Percentiles rank a stretch among this genome's conserved stretches.
phyloP scores from a whole-genome alignment of 1,140 invertebrate genomes.

The Pseudomyrmex sp. region DNA sequence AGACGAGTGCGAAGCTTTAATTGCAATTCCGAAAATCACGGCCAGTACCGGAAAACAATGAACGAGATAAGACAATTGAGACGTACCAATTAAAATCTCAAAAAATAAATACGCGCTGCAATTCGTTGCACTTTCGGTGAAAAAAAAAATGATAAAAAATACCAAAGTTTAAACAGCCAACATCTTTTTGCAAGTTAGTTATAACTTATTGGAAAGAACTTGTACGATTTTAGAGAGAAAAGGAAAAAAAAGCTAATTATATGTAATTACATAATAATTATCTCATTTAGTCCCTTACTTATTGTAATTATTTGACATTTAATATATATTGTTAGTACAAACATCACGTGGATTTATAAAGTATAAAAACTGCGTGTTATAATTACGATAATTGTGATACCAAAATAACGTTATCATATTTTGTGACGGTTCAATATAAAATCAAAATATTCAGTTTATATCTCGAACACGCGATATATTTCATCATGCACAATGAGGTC shows the following conservation, averaged over 20 bases:
- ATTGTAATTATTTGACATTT: neutral
- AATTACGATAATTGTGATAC: neutral
- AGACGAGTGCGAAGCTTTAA: constrained; percentile 31
- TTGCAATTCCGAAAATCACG: constrained; percentile 39
- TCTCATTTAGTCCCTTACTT: neutral
- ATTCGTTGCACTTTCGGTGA: neutral
- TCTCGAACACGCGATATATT: neutral
- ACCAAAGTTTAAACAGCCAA: no score
- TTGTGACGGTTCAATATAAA: constrained; percentile 4
- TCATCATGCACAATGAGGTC: constrained; percentile 38
- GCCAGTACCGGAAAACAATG: neutral
- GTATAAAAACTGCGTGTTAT: neutral
- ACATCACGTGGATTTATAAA: neutral
- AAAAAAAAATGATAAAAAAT: neutral
- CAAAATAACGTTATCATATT: constrained; percentile 14
- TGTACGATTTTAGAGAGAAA: neutral
- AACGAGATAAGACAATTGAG: constrained; percentile 34
- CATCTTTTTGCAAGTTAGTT: neutral
- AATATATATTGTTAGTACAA: constrained; percentile 5
- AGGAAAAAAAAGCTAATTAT: neutral
- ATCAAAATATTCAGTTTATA: constrained; percentile 22
- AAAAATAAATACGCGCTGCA: constrained; percentile 1
- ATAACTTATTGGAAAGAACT: neutral
- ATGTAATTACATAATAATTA: constrained; percentile 11
- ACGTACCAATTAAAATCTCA: constrained; percentile 15